phyloP scores from a whole-genome alignment of 1,140 invertebrate genomes.

The Belonocnema kinseyi region DNA sequence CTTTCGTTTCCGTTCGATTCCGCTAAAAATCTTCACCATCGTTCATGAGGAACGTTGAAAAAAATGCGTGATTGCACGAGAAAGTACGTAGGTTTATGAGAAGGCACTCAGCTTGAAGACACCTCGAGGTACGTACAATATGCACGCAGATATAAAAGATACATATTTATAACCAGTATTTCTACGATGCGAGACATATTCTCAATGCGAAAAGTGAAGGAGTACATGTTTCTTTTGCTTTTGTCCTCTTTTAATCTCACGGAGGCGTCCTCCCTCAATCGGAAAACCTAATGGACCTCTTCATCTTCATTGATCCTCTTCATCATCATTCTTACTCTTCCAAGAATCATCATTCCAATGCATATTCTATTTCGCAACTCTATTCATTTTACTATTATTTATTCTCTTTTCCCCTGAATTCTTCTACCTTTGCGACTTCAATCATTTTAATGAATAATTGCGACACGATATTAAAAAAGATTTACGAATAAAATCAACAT shows the following conservation, averaged over 20 bases:
- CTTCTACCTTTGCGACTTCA: too few relatives aligned
- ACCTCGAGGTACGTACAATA: background rate
- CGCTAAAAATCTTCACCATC: background rate
- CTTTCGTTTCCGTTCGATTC: background rate
- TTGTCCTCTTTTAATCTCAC: background rate
- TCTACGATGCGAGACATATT: background rate
- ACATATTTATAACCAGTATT: background rate
- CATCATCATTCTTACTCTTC: background rate
- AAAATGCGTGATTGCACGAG: constrained; percentile 1
- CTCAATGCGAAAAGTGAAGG: background rate
- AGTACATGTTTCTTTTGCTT: background rate
- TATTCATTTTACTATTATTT: too few relatives aligned
- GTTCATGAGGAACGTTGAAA: background rate
- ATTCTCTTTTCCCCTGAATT: too few relatives aligned
- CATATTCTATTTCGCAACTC: background rate
- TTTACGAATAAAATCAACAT: too few relatives aligned
- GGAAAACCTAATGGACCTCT: background rate
- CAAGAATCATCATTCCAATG: background rate
- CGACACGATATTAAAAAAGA: too few relatives aligned
- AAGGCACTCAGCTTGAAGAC: constrained; percentile 5
- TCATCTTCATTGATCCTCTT: background rate
- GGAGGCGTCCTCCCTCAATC: constrained; percentile 1
- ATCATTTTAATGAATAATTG: too few relatives aligned
- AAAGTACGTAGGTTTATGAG: constrained; percentile 10
- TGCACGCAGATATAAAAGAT: background rate